These are phyloP conservation scores for Brotula barbata DNA, from an alignment of 2,797 vertebrate genomes.

Conservation along the genomic window DNA sequence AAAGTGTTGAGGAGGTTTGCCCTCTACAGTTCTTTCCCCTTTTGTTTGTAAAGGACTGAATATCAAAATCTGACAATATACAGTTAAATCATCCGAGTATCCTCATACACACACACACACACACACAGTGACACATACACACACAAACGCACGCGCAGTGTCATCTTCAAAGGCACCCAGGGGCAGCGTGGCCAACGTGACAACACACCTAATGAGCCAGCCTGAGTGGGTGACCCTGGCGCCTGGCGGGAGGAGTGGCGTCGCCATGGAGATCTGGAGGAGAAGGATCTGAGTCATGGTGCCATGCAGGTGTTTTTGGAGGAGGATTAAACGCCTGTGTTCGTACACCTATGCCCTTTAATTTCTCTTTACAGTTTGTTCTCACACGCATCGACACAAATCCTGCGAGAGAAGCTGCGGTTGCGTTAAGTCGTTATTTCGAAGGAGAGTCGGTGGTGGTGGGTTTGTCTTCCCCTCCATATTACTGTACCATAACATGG, in stretches of 20 bases:
- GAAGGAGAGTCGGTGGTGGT: background rate
- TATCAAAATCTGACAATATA: constrained; percentile 41
- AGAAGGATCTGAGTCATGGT: constrained; percentile 64
- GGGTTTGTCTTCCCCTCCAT: constrained; percentile 5
- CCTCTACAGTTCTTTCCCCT: constrained; percentile 6
- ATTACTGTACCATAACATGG: constrained; percentile 27
- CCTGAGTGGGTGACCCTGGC: constrained; percentile 71
- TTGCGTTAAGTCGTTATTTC: constrained; percentile 15
- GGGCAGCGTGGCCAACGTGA: constrained; percentile 63
- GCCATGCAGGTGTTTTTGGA: constrained; percentile 64
- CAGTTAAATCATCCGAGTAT: constrained; percentile 57
- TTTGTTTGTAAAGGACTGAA: constrained; percentile 39
- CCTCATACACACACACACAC: constrained; percentile 6
- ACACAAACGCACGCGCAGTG: constrained; percentile 45
- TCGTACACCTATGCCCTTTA: constrained; percentile 7
- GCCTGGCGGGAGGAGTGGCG: constrained; percentile 64
- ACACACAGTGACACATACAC: constrained; percentile 4
- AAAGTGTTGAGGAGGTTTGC: constrained; percentile 16
- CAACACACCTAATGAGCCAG: constrained; percentile 72
- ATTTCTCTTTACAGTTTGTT: constrained; percentile 20
- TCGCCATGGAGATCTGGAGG: constrained; percentile 67
- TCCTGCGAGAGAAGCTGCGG: constrained; percentile 9
- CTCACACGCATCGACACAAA: background rate
- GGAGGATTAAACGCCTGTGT: constrained; percentile 14
- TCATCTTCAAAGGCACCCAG: constrained; percentile 71